phyloP scores from a whole-genome alignment of 2,888 invertebrate genomes.

The Pachydiplax longipennis region DNA sequence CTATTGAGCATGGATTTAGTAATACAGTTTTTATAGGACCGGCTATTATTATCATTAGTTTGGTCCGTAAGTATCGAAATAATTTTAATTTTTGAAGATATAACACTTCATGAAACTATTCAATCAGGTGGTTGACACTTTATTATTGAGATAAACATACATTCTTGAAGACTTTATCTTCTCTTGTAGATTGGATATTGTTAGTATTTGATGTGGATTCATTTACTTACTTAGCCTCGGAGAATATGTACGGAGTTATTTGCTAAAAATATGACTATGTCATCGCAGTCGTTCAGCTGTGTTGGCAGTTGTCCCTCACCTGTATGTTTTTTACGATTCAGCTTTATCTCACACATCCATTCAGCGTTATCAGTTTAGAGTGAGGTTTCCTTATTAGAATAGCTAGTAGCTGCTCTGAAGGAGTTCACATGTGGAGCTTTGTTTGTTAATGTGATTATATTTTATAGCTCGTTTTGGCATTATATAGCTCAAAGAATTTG shows the following conservation, averaged over 20 bases:
- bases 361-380: neutral
- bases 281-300: neutral
- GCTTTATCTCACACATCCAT: neutral
- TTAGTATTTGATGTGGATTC: neutral
- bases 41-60: conserved; percentile 77
- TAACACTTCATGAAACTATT: conserved; percentile 49
- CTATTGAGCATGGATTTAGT: conserved; percentile 86
- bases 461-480: neutral
- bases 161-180: neutral
- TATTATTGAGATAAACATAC: too few relatives aligned
- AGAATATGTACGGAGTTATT: neutral
- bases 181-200: neutral
- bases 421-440: too few relatives aligned
- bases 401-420: too few relatives aligned
- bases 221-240: neutral
- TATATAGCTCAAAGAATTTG: neutral
- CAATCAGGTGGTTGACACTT: conserved; percentile 22
- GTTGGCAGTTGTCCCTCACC: neutral
- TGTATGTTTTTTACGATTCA: neutral
- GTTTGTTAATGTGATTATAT: too few relatives aligned
- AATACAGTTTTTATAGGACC: conserved; percentile 87
- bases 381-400: neutral
- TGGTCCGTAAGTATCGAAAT: conserved; percentile 69
- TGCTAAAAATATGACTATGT: neutral
- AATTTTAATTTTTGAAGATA: conserved; percentile 8